Conservation (phyloP, 2,113 vertebrate species). For the Mugil cephalus region DNA sequence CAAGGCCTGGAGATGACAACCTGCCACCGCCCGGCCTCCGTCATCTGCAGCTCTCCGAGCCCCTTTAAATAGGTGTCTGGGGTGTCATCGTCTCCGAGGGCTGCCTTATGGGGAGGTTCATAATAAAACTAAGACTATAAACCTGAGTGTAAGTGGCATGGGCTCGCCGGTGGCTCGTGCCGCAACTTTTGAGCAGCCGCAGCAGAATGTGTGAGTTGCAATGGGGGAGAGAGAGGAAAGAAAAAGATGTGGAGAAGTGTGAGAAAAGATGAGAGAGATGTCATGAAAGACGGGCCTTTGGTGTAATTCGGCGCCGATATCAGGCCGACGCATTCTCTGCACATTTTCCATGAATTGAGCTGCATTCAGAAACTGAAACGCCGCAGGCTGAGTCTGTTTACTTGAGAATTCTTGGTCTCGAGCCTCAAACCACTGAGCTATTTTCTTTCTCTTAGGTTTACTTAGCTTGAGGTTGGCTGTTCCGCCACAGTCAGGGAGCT, state of each 20-base stretch:
- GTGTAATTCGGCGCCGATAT: slow-evolving; percentile 55
- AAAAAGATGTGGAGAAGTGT: not conserved
- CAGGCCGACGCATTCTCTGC: slow-evolving; percentile 16
- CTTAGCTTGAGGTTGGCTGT: slow-evolving; percentile 27
- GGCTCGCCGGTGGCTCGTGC: slow-evolving; percentile 52
- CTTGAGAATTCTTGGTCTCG: slow-evolving; percentile 10
- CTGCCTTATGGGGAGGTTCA: slow-evolving; percentile 74
- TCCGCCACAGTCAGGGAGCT: slow-evolving; percentile 23
- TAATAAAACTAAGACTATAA: slow-evolving; percentile 76
- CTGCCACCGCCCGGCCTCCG: slow-evolving; percentile 54
- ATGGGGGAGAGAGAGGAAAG: not conserved
- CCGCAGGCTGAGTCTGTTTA: slow-evolving; percentile 18
- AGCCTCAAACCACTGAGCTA: slow-evolving; percentile 24
- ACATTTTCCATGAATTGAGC: slow-evolving; percentile 24
- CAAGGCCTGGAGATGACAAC: slow-evolving; percentile 77
- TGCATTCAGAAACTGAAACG: not conserved
- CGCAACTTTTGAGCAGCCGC: slow-evolving; percentile 60
- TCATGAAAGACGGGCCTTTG: slow-evolving; percentile 50
- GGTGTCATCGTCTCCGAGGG: slow-evolving; percentile 76
- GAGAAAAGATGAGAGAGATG: slow-evolving; percentile 1
- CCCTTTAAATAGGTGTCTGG: slow-evolving; percentile 77
- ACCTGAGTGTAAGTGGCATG: slow-evolving; percentile 75
- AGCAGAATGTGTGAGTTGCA: slow-evolving; percentile 22
- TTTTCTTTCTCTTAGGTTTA: slow-evolving; percentile 43
- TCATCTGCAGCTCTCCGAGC: slow-evolving; percentile 73